These are phyloP conservation scores for Cyrtorhinus lividipennis DNA, from an alignment of 1,140 invertebrate species.

Conservation along the genomic window DNA sequence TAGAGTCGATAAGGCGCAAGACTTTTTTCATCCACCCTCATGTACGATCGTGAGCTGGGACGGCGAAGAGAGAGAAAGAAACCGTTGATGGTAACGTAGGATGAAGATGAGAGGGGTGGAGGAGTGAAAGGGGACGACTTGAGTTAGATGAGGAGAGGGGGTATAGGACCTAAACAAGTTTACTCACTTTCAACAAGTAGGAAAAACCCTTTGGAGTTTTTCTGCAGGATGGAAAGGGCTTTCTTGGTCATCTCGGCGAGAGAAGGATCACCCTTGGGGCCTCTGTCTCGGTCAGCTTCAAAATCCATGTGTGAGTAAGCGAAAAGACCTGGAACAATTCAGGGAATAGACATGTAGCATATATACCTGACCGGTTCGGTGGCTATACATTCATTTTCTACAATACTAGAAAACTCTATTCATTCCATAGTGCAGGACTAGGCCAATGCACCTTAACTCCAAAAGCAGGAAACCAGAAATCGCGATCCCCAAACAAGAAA, in stretches of 20 bases:
- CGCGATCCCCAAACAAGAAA: no score
- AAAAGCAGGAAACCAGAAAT: no score
- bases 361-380: no score
- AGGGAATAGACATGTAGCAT: slow-evolving; percentile 16
- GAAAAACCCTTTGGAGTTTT: slow-evolving; percentile 70
- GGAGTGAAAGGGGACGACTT: no score
- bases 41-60: no score
- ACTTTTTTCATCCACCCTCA: background rate
- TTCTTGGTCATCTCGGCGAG: slow-evolving; percentile 68
- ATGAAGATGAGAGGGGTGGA: no score
- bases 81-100: background rate
- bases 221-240: slow-evolving; percentile 60
- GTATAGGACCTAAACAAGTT: background rate
- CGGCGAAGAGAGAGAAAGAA: background rate
- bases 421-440: no score
- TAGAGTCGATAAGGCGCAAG: background rate
- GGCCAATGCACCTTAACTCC: no score
- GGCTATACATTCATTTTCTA: no score
- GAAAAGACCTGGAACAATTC: slow-evolving; percentile 38
- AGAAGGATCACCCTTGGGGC: slow-evolving; percentile 51
- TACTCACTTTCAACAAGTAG: slow-evolving; percentile 72
- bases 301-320: slow-evolving; percentile 41
- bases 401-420: no score
- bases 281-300: slow-evolving; percentile 38
- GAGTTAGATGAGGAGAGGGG: no score